A percentile compares a stretch with the other conserved stretches of the same genome.
Conservation (phyloP, 2,113 vertebrate genomes). For the Porphyrio hochstetteri region DNA sequence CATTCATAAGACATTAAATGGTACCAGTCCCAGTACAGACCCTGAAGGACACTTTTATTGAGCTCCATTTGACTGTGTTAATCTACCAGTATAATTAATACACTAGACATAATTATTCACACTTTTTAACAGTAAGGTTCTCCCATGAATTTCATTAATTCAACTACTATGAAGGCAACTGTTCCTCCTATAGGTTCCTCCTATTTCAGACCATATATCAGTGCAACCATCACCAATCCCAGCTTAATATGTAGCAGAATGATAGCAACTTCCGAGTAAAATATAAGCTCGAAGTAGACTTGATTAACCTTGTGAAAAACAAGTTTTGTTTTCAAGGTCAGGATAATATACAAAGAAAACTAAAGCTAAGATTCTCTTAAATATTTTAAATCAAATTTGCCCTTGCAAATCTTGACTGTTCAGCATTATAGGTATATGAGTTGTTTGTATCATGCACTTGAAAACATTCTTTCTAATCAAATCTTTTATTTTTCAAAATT, state of each 20-base stretch:
- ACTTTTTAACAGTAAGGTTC: neutral
- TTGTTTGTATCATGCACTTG: neutral
- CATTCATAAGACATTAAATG: neutral
- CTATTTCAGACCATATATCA: neutral
- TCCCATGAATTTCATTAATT: neutral
- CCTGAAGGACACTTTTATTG: neutral
- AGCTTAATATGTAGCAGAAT: neutral
- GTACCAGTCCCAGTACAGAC: accelerated
- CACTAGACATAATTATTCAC: neutral
- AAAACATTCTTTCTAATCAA: neutral
- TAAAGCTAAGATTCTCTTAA: neutral
- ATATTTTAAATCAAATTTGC: neutral
- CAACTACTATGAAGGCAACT: neutral
- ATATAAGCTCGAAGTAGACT: neutral
- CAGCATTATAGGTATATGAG: neutral
- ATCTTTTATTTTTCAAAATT: neutral
- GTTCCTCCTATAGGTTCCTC: neutral
- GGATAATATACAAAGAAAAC: neutral
- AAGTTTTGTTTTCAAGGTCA: neutral
- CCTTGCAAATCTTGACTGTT: neutral
- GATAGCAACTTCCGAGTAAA: neutral
- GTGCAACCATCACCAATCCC: neutral
- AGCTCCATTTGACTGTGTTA: neutral
- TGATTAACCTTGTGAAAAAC: neutral
- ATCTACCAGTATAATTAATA: neutral